These are phyloP conservation scores for Protosalanx chinensis DNA, from an alignment of 2,797 vertebrate species.

Conservation along the genomic window DNA sequence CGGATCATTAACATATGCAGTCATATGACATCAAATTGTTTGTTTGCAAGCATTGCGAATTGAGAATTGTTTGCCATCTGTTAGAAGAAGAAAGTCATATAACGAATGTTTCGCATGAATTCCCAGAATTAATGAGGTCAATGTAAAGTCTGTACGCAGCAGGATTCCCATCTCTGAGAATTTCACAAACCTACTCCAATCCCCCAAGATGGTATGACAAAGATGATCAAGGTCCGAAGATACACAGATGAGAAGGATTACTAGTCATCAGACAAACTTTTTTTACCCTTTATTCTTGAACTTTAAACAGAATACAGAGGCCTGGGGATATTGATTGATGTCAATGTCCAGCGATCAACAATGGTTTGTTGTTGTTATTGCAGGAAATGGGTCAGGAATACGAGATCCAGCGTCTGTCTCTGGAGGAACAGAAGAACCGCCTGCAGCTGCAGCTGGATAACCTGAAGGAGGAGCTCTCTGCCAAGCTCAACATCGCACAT, in stretches of 20 bases:
- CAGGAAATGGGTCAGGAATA: conserved; percentile 94
- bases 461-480: conserved; percentile 87
- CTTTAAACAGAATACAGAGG: too few species aligned
- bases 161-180: background rate
- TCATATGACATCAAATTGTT: too few species aligned
- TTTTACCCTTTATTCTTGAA: too few species aligned
- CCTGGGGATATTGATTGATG: too few species aligned
- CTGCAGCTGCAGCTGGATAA: conserved; percentile 90
- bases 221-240: too few species aligned
- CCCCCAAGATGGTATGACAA: conserved; percentile 19
- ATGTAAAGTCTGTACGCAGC: conserved; percentile 26
- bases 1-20: too few species aligned
- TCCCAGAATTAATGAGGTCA: conserved; percentile 57
- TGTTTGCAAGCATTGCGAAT: too few species aligned
- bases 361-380: conserved; percentile 21
- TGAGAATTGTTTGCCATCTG: background rate
- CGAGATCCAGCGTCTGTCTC: conserved; percentile 85
- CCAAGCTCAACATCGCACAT: conserved; percentile 87
- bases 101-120: conserved; percentile 6
- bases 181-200: conserved; percentile 22
- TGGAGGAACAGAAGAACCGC: conserved; percentile 89
- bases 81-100: background rate
- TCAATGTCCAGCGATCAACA: too few species aligned
- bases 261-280: background rate
- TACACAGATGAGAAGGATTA: conserved; percentile 23